These are phyloP conservation scores for Ylistrum balloti DNA, from an alignment of 1,140 invertebrate species.

Conservation along the genomic window DNA sequence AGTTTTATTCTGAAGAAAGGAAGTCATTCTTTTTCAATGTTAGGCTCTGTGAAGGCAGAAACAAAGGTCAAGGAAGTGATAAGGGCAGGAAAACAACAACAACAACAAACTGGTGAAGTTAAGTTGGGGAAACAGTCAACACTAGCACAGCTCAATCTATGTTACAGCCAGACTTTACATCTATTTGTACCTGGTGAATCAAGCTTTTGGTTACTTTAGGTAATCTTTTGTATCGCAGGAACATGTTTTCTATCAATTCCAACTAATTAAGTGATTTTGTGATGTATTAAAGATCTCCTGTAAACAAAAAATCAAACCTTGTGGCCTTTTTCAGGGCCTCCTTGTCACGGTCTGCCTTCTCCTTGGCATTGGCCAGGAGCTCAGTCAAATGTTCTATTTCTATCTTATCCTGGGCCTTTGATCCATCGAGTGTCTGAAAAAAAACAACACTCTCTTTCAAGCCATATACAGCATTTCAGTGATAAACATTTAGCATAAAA, in stretches of 20 bases:
- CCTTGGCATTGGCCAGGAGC: conserved; percentile 71
- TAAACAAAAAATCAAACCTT: conserved; percentile 68
- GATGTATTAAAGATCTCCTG: neutral
- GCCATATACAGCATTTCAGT: neutral
- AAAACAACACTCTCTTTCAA: conserved; percentile 13
- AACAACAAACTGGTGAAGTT: neutral
- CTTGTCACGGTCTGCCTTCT: conserved; percentile 78
- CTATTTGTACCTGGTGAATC: neutral
- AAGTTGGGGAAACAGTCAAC: neutral
- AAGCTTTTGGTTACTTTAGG: neutral
- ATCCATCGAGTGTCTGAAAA: conserved; percentile 78
- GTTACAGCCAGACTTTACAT: neutral
- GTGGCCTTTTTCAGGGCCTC: conserved; percentile 81
- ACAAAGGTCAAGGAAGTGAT: neutral
- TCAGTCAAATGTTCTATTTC: conserved; percentile 79
- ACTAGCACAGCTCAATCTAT: neutral
- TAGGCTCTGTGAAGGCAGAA: neutral
- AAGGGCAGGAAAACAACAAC: neutral
- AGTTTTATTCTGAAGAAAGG: too few relatives aligned
- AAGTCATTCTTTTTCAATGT: neutral
- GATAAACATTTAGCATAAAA: too few relatives aligned
- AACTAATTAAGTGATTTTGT: too few relatives aligned
- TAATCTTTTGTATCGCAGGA: neutral
- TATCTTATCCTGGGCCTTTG: conserved; percentile 78
- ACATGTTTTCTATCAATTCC: neutral